Evolutionary conservation across 37 sponge, comb jelly and placozoan genomes (phyloP).

Genomic region (Spongilla lacustris): DNA sequence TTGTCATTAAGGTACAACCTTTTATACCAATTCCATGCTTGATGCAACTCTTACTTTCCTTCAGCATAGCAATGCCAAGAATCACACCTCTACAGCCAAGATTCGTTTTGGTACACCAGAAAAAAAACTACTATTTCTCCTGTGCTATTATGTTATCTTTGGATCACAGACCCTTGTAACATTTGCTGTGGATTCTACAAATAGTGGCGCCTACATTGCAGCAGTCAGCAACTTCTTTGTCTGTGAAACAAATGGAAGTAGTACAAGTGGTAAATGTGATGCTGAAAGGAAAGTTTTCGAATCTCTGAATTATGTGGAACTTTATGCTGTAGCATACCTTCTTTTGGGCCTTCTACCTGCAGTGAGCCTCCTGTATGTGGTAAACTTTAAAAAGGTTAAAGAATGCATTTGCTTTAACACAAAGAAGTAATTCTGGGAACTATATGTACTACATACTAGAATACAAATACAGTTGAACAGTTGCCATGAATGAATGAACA

Average conservation of each 20-base stretch:
- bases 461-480: too few species aligned
- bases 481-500: too few species aligned
- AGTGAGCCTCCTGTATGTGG: constrained; percentile 14
- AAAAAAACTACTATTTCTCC: constrained; percentile 11
- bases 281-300: background rate
- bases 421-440: too few species aligned
- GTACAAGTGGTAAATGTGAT: background rate
- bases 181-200: background rate
- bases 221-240: background rate
- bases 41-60: background rate
- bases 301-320: background rate
- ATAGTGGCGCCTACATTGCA: background rate
- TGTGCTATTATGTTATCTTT: constrained; percentile 20
- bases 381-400: background rate
- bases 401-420: too few species aligned
- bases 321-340: constrained; percentile 6
- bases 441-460: too few species aligned
- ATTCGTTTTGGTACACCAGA: background rate
- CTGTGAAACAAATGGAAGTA: background rate
- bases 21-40: background rate
- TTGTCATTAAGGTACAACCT: background rate
- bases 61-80: background rate
- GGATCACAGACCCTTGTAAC: background rate
- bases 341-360: constrained; percentile 28
- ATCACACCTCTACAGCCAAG: background rate